Base-by-base conservation (phyloP, 2,888 invertebrate genomes). In the Hemithea aestivaria region DNA sequence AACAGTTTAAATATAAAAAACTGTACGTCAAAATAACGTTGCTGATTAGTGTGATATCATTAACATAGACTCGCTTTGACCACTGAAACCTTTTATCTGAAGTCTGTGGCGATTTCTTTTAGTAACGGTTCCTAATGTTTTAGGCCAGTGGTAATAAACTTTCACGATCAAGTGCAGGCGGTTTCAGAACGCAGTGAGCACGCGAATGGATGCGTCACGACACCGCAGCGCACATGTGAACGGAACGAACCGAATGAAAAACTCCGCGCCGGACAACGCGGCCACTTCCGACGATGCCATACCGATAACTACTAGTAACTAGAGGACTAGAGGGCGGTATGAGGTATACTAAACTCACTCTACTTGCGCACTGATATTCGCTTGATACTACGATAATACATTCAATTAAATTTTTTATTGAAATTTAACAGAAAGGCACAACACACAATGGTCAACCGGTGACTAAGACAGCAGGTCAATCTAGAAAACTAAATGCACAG, bases 91-190 rank as follows among this genome's bases (percentile, higher is more conserved):
- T 52, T 60, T 68, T 66, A 58, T 63, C 56, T 65, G 54, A 64
- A 60, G 64, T 62, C 58, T 64, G 65, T 27, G 58, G 58, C 62
- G 68, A 74, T 73, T 76, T 73, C 73, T 78, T 78, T 76, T 74
- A 72, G 62, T 76, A 82, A 82, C 82, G 77, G 81, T 79, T 67
- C 59, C 59, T 62, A 73, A 64, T 66, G 65, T 81, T 78, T 73
- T 73, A 79, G 80, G 82, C 76, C 81, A 75, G 69, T 66, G 67
- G 68, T 77, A 76, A 72, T 70, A 77, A 73, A 84, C 81, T 84
- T 84, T 85, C 84, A 83, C 84, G 81, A 78, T 79, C 75, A 81
- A 78, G 75, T 79, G 77, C 75, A 78, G 65, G 62, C 67, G 68
- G 65, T 66, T 69, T 70, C 69, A 65, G 59, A 61, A 62, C 63